Conservation (phyloP, 2,797 vertebrate genomes). For the Enteromius treurensis region DNA sequence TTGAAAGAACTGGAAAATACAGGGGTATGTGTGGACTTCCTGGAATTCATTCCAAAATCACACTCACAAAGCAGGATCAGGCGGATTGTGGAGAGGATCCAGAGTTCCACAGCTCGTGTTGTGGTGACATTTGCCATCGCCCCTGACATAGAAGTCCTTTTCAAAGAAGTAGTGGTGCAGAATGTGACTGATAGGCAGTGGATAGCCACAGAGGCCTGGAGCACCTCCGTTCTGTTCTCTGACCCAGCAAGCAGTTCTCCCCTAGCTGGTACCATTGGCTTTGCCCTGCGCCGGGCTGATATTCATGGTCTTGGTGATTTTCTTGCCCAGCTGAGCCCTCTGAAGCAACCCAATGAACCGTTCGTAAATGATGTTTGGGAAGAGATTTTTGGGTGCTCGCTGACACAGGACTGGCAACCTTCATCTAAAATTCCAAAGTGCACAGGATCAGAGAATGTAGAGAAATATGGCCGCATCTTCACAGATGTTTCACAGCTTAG, state of each 20-base stretch:
- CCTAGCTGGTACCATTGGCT: constrained; percentile 65
- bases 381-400: constrained; percentile 63
- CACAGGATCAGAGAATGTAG: constrained; percentile 61
- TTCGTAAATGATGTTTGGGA: constrained; percentile 68
- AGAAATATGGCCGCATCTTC: constrained; percentile 53
- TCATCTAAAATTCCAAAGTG: constrained; percentile 50
- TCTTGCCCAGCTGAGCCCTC: constrained; percentile 57
- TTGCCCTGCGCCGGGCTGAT: constrained; percentile 60
- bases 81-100: constrained; percentile 62
- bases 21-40: constrained; percentile 63
- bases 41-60: constrained; percentile 65
- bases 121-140: constrained; percentile 66
- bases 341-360: constrained; percentile 48
- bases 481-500: constrained; percentile 64
- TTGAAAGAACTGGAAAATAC: constrained; percentile 60
- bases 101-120: constrained; percentile 62
- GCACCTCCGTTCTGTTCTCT: constrained; percentile 56
- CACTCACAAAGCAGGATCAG: constrained; percentile 53
- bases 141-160: constrained; percentile 59
- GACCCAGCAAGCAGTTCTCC: constrained; percentile 47
- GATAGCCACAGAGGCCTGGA: constrained; percentile 69
- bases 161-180: constrained; percentile 61
- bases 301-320: constrained; percentile 63
- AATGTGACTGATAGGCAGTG: constrained; percentile 69
- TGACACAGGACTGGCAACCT: constrained; percentile 27